Evolutionary conservation across 37 sponge, comb jelly and placozoan species (phyloP), one percentile per base, ranked within the genome.

Genomic region (Ianthella basta): DNA sequence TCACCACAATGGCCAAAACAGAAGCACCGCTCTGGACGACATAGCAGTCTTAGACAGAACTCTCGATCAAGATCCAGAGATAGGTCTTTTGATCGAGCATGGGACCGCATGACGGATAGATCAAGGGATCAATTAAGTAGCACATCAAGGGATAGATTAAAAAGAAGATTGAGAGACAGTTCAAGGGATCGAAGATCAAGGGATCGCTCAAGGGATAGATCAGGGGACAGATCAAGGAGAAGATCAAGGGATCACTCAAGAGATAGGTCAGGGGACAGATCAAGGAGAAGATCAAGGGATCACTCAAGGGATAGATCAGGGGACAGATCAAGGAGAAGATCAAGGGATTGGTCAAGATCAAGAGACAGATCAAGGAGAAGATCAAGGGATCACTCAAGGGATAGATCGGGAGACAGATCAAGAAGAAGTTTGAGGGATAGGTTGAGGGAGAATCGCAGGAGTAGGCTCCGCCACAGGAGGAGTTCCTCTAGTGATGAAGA

Each of bases 281-380:
- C 78, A 53, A 41, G 41, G 25, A 41, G 54, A 10, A 36, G 53
- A 8, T 44, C 50, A 44, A 44, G 50, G 38, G 41, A 75, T 23
- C 0, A 23, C 10, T 75, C 54, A 53, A 75, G 78, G 38, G 29
- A 12, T 13, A 61, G 64, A 10, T 29, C 27, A n/a, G 4, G 64
- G 29, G 64, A 61, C 12, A 61, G 70, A 30, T 69, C 29, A 29
- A 32, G 6, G 34, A 13, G 15, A 13, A 69, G 70, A 30, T 30
- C 70, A 69, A 32, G 35, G 27, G 12, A 1, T n/a, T n/a, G n/a
- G 27, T 34, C 35, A 30, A 69, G 70, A 69, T 75, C 78, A 75
- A 75, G 78, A 75, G 20, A 0, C 1, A 0, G n/a, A 36, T 75
- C 78, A 53, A 41, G 41, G 25, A 41, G 54, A 10, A 36, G 53